Evolutionary conservation across 2,888 invertebrate species (phyloP).

Genomic region (Pediacus dermestoides): DNA sequence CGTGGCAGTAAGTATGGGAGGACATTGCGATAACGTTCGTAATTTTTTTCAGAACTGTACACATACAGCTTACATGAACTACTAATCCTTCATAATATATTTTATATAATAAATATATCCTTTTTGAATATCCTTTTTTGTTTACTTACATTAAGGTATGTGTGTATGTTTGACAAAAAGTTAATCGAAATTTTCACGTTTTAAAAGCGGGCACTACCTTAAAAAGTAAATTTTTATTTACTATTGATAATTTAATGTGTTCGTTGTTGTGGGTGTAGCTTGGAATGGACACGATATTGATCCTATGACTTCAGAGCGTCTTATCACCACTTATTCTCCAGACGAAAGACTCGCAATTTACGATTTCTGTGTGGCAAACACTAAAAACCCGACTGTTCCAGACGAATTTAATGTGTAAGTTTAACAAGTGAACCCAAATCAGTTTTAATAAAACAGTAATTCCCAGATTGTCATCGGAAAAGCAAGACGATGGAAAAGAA

Average conservation of each 20-base stretch:
- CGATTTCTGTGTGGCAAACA: conserved; percentile 51
- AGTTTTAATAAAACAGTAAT: conserved; percentile 4
- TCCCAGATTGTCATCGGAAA: conserved; percentile 22
- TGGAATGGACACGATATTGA: conserved; percentile 46
- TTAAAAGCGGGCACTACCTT: neutral
- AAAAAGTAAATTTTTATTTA: conserved; percentile 3
- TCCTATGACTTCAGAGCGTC: conserved; percentile 45
- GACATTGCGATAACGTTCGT: conserved; percentile 14
- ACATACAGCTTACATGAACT: conserved; percentile 21
- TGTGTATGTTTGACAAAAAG: conserved; percentile 5
- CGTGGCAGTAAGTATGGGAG: too few species aligned
- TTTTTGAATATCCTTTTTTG: conserved; percentile 32
- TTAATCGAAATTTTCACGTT: neutral
- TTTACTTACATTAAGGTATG: conserved; percentile 14
- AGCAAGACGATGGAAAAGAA: conserved; percentile 40
- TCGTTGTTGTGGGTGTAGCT: conserved; percentile 37
- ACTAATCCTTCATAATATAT: conserved; percentile 4
- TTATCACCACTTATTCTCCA: conserved; percentile 50
- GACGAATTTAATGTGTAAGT: conserved; percentile 48
- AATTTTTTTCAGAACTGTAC: conserved; percentile 38
- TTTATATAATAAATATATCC: conserved; percentile 20
- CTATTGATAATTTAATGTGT: too few species aligned
- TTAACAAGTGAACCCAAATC: neutral
- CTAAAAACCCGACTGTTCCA: conserved; percentile 37
- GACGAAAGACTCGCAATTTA: conserved; percentile 59